Base-by-base conservation (phyloP, 2,888 invertebrate genomes). In the Trichacis sp. region DNA sequence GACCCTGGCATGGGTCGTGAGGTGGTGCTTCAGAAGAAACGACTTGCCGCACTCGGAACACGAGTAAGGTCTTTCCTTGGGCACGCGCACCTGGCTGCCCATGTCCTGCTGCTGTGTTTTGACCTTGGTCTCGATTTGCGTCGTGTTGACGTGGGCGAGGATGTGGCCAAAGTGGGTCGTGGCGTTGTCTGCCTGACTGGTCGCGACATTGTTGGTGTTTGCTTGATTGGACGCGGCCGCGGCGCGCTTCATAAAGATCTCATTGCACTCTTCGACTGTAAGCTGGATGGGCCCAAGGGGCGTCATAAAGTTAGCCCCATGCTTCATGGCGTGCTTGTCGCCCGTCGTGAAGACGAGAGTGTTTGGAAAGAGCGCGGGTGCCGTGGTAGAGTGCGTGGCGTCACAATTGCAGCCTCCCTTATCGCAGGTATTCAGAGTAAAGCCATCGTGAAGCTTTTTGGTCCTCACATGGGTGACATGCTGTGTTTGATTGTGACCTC, bases 41-140 rank as follows among this genome's bases (percentile, higher is more conserved):
- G 93, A 92, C 83, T 94, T 94, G 53, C 93, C 93, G 78, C 94
- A 94, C 85, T 93, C 93, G 19, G 91, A 89, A 80, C 94, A 94
- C 12, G 92, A 91, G 79, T 93, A 93, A 1, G 94, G 94, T 17
- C 94, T 86, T 82, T 93, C 92, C 80, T 92, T 92, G 1, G 85
- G 84, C 11, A 83, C 84, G 2, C 84, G 78, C n/a, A 88, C 89
- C 74, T 85, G 84, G 40, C 88, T 88, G 0, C 87, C 84, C 36
- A 89, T 89, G 15, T 89, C 89, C 1, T 89, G 89, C 9, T 33
- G 24, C 70, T 88, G 88, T 68, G 87, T 88, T 64, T 89, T 89
- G 0, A 88, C 81, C 73, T 89, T 88, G 53, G 87, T 79, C 52
- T 84, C 85, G 18, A 82, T 88, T 85, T 80, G 88, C 78, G 74